Base-by-base conservation (phyloP, 2,113 vertebrate species). In the Catharus minimus region DNA sequence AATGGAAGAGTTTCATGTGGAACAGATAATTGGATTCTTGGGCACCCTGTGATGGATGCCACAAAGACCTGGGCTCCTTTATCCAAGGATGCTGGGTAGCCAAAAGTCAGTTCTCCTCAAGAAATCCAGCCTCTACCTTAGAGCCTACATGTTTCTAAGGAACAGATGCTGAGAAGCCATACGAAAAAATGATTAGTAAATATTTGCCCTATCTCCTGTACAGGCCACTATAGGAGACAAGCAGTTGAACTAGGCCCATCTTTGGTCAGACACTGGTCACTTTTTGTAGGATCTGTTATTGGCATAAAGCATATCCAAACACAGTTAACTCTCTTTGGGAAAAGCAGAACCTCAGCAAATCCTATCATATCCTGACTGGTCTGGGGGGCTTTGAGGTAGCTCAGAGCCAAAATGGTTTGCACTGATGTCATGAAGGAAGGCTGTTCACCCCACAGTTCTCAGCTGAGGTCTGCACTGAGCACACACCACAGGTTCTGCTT, bases 381-480 rank as follows among this genome's bases (percentile, higher is more conserved):
- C 8, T 9, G 22, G 0, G 33, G 32, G 13, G 5, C 16, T 61
- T n/a, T 1, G 2, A 2, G 38, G 39, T 18, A 88, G 39, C 47
- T 18, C 39, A 73, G 32, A 86, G 60, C 27, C 23, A 79, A 44
- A 46, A 67, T 5, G 13, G 24, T 4, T 1, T 7, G 33, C 15
- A 30, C 3, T 13, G 71, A 41, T 21, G 19, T 8, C 7, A 24
- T 5, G 10, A 15, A 76, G 38, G 46, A 82, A 80, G 11, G 24
- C n/a, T 39, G 11, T 13, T 41, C 19, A 47, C 16, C 6, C 6
- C 9, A n/a, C 5, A 14, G 14, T 8, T 60, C 75, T 53, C 26
- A 83, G n/a, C 39, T 81, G 47, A 69, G 43, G 14, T 6, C 15
- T 32, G 15, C 0, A 1, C 9, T 73, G 68, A 90, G 73, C 72